Evolutionary conservation across 2,888 invertebrate genomes (phyloP).

Genomic region (Cryptocheilus praepositus): DNA sequence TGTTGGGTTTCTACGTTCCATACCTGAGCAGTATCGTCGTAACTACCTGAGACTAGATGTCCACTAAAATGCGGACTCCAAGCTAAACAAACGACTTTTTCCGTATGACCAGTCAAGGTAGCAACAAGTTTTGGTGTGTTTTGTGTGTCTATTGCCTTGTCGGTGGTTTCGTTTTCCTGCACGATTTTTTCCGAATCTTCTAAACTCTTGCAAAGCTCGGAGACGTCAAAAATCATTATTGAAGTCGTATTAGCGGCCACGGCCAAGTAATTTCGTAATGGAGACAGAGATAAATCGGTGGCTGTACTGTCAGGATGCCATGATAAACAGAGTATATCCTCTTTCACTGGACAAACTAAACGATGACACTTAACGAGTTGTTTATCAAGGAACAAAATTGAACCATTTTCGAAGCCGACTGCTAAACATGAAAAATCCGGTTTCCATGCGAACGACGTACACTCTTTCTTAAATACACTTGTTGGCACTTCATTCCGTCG

Average conservation of each 20-base stretch:
- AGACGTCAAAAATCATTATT: slow-evolving; percentile 77
- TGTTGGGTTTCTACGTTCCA: slow-evolving; percentile 79
- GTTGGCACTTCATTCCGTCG: slow-evolving; percentile 71
- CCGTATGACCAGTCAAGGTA: slow-evolving; percentile 76
- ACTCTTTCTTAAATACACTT: slow-evolving; percentile 60
- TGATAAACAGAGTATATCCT: slow-evolving; percentile 80
- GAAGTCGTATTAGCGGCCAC: slow-evolving; percentile 76
- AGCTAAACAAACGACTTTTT: slow-evolving; percentile 77
- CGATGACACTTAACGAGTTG: slow-evolving; percentile 49
- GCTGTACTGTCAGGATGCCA: slow-evolving; percentile 86
- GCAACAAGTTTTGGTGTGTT: slow-evolving; percentile 65
- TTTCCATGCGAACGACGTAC: slow-evolving; percentile 80
- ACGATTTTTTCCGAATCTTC: slow-evolving; percentile 6
- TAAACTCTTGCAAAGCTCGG: slow-evolving; percentile 38
- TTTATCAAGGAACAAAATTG: slow-evolving; percentile 62
- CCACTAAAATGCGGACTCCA: slow-evolving; percentile 85
- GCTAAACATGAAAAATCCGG: slow-evolving; percentile 78
- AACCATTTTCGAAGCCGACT: slow-evolving; percentile 81
- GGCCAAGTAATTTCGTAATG: slow-evolving; percentile 80
- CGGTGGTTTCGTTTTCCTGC: slow-evolving; percentile 10
- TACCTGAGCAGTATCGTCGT: slow-evolving; percentile 83
- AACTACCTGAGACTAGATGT: slow-evolving; percentile 81
- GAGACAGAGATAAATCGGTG: slow-evolving; percentile 77
- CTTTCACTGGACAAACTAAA: slow-evolving; percentile 77
- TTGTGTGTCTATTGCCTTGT: slow-evolving; percentile 12